Conservation (phyloP, 92 coral and sea anemone species). For the Virgularia gustaviana region DNA sequence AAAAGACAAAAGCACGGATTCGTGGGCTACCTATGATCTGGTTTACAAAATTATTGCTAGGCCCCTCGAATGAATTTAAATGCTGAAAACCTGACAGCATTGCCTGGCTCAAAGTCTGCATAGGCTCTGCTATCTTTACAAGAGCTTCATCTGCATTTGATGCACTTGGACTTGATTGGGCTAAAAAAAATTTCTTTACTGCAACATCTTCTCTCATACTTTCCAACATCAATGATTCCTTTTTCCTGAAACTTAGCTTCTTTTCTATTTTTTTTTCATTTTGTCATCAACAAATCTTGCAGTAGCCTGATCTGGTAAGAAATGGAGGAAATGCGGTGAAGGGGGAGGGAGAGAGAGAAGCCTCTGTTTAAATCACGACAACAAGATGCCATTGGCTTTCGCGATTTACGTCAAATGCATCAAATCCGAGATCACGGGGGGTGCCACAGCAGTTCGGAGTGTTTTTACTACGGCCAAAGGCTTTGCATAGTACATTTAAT, state of each 20-base stretch:
- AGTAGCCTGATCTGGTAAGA: too few species aligned
- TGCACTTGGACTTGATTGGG: not conserved
- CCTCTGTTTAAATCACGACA: not conserved
- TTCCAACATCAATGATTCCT: conserved; percentile 27
- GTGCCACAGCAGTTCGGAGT: too few species aligned
- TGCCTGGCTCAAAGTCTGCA: conserved; percentile 45
- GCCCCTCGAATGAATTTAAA: too few species aligned
- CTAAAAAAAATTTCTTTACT: not conserved
- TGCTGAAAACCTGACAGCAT: too few species aligned
- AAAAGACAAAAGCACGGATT: too few species aligned
- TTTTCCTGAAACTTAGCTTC: conserved; percentile 20
- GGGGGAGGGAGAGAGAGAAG: too few species aligned
- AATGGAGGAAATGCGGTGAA: too few species aligned
- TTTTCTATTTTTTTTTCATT: conserved; percentile 44
- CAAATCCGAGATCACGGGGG: too few species aligned
- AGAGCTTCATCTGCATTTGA: conserved; percentile 42
- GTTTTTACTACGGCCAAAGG: too few species aligned
- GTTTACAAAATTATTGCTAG: too few species aligned
- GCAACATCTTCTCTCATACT: conserved; percentile 18
- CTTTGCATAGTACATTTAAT: too few species aligned
- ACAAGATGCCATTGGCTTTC: not conserved
- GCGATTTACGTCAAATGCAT: not conserved
- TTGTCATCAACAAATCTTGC: conserved; percentile 53
- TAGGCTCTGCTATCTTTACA: conserved; percentile 37
- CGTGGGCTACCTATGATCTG: too few species aligned